Conservation (phyloP, 2,888 invertebrate species). For the Torymus tubicola region DNA sequence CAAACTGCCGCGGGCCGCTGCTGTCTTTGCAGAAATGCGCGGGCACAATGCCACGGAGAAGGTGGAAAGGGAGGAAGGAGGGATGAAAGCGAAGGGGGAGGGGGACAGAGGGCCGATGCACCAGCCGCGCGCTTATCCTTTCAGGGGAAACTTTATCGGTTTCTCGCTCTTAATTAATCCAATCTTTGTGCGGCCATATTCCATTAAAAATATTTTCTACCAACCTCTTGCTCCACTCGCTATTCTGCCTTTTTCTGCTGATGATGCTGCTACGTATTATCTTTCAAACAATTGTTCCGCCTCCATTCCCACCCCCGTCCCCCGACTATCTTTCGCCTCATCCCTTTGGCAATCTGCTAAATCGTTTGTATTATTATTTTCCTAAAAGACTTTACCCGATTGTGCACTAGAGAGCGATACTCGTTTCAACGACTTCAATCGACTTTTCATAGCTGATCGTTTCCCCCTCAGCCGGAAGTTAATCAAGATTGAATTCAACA, state of each 20-base stretch:
- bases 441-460: too few species aligned
- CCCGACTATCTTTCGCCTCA: neutral
- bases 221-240: neutral
- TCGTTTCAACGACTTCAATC: too few species aligned
- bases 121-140: slow-evolving; percentile 25
- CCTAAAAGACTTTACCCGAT: neutral
- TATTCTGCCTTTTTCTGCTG: neutral
- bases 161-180: slow-evolving; percentile 51
- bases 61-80: neutral
- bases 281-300: slow-evolving; percentile 9
- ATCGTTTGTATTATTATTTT: slow-evolving; percentile 10
- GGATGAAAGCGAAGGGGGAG: too few species aligned
- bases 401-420: too few species aligned
- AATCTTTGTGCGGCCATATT: slow-evolving; percentile 45
- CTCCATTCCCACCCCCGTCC: neutral
- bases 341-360: neutral
- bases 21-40: slow-evolving; percentile 23
- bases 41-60: slow-evolving; percentile 35
- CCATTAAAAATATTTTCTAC: slow-evolving; percentile 40
- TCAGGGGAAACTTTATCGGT: slow-evolving; percentile 39
- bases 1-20: slow-evolving; percentile 38
- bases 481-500: too few species aligned
- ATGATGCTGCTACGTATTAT: slow-evolving; percentile 11
- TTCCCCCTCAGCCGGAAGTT: too few species aligned
- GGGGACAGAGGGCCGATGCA: neutral